A percentile compares a stretch with the other conserved stretches of the same genome.
Conservation (phyloP, 1,140 invertebrate genomes). For the Grapholita molesta region DNA sequence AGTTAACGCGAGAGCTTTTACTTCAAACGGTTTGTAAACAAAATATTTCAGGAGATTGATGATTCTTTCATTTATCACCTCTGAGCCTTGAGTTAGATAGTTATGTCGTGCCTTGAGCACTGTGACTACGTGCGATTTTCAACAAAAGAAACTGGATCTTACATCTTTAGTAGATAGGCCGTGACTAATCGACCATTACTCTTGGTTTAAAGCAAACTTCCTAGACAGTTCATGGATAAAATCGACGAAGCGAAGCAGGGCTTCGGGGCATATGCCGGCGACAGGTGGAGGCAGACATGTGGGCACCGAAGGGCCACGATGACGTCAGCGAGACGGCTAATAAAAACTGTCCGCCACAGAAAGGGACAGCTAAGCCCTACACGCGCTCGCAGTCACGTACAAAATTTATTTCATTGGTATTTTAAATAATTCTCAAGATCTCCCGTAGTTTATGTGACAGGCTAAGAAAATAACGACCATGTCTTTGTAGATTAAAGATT, state of each 20-base stretch:
- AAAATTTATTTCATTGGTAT: slow-evolving; percentile 50
- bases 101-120: not conserved
- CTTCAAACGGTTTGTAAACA: slow-evolving; percentile 40
- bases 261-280: slow-evolving; percentile 43
- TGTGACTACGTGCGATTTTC: not conserved
- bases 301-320: slow-evolving; percentile 59
- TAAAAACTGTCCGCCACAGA: slow-evolving; percentile 37
- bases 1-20: slow-evolving; percentile 44
- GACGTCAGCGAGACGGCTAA: slow-evolving; percentile 46
- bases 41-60: slow-evolving; percentile 22
- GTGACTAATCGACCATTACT: slow-evolving; percentile 23
- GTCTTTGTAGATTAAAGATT: not conserved
- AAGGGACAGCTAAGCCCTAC: slow-evolving; percentile 36
- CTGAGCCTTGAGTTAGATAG: slow-evolving; percentile 2
- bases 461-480: not conserved
- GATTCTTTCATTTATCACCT: slow-evolving; percentile 6
- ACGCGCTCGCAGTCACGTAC: slow-evolving; percentile 45
- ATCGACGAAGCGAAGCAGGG: slow-evolving; percentile 12
- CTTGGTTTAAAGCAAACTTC: slow-evolving; percentile 35
- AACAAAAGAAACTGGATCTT: not conserved
- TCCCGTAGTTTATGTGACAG: slow-evolving; percentile 38
- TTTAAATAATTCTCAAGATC: slow-evolving; percentile 54
- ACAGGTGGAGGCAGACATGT: slow-evolving; percentile 63
- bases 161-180: not conserved
- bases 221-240: slow-evolving; percentile 45